Conservation (phyloP, 2,113 vertebrate species). For the Monarcha castaneiventris region DNA sequence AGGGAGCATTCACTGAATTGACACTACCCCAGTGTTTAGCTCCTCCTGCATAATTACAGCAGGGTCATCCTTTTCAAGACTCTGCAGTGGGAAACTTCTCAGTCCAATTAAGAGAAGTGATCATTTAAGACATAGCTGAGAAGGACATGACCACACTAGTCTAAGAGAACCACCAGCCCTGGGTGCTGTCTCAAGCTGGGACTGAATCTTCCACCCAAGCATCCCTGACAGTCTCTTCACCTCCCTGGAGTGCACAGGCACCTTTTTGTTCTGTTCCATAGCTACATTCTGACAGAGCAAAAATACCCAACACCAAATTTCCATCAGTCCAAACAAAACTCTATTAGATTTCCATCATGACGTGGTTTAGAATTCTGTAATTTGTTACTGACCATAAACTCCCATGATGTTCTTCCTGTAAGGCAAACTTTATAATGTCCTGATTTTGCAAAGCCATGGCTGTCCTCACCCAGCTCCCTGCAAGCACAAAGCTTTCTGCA, state of each 20-base stretch:
- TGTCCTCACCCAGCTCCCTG: neutral
- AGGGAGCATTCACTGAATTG: neutral
- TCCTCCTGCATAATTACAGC: neutral
- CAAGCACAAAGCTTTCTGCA: neutral
- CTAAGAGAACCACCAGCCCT: neutral
- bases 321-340: neutral
- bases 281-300: neutral
- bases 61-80: neutral
- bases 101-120: neutral
- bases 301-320: neutral
- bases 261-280: neutral
- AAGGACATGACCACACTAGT: neutral
- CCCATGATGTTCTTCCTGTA: neutral
- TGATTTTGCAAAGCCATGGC: neutral
- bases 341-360: neutral
- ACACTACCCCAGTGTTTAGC: neutral
- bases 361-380: too few species aligned
- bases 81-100: neutral
- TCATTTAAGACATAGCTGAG: neutral
- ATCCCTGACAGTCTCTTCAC: neutral
- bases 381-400: neutral
- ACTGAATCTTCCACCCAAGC: neutral
- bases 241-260: rapidly evolving
- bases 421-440: neutral
- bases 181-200: neutral